Percentiles rank a stretch among this genome's conserved stretches.
Conservation (phyloP, 1,140 invertebrate species). For the Heliconius hermathena region DNA sequence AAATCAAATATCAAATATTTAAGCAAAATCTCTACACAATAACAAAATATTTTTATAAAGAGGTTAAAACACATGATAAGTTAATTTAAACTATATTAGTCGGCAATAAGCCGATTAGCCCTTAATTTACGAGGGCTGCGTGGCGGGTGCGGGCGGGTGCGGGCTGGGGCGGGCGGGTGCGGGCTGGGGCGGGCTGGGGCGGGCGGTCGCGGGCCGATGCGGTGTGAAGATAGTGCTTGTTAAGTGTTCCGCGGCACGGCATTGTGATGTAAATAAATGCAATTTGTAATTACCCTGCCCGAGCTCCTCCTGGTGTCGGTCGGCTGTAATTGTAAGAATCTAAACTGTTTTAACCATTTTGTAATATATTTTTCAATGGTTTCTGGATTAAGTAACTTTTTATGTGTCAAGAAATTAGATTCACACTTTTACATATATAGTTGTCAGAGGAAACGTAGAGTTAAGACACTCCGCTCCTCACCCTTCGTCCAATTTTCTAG, state of each 20-base stretch:
- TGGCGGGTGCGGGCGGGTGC: neutral
- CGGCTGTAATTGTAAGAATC: neutral
- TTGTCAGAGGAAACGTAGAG: too few species aligned
- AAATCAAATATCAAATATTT: too few species aligned
- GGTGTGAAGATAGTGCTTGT: conserved; percentile 15
- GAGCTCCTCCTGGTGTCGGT: neutral
- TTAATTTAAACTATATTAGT: conserved; percentile 1
- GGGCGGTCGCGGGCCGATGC: neutral
- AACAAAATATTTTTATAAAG: neutral
- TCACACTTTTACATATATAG: too few species aligned
- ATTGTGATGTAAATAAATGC: conserved; percentile 26
- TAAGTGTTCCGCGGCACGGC: conserved; percentile 20
- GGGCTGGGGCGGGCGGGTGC: too few species aligned
- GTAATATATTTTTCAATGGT: neutral
- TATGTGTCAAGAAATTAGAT: too few species aligned
- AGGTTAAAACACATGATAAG: neutral
- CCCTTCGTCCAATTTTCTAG: too few species aligned
- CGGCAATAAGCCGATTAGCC: neutral
- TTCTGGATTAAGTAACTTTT: too few species aligned
- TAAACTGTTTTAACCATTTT: conserved; percentile 4
- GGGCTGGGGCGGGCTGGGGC: too few species aligned
- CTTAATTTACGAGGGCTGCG: neutral
- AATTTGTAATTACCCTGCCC: conserved; percentile 23
- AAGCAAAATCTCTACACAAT: too few species aligned
- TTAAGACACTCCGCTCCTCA: too few species aligned